These are phyloP conservation scores for Prinia subflava DNA, from an alignment of 2,113 vertebrate species.

Conservation along the genomic window DNA sequence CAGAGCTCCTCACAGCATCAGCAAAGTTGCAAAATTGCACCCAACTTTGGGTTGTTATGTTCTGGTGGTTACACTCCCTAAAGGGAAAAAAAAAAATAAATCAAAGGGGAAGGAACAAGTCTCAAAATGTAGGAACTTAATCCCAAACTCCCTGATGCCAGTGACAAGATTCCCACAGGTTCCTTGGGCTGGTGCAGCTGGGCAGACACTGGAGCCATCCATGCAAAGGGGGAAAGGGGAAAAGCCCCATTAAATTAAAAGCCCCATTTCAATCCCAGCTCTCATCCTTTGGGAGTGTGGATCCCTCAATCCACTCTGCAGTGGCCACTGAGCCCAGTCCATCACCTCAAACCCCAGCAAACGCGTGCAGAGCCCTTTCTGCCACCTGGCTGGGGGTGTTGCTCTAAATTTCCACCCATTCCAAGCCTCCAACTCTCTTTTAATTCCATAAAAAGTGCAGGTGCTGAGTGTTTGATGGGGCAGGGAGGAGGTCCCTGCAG, in stretches of 20 bases:
- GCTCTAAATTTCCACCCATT: neutral
- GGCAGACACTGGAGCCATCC: neutral
- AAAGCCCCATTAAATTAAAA: neutral
- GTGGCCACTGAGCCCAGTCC: neutral
- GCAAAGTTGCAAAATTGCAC: slow-evolving; percentile 18
- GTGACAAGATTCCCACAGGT: neutral
- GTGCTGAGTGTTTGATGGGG: neutral
- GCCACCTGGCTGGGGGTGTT: neutral
- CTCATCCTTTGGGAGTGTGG: neutral
- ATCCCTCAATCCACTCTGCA: neutral
- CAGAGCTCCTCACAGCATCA: neutral
- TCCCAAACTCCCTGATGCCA: neutral
- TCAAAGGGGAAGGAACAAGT: neutral
- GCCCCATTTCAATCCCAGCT: neutral
- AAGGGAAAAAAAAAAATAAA: neutral
- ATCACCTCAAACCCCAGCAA: neutral
- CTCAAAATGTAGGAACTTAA: neutral
- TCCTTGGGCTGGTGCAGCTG: neutral
- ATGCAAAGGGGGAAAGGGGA: neutral
- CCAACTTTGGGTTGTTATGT: neutral
- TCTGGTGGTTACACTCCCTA: neutral
- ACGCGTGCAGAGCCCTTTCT: neutral
- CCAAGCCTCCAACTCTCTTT: neutral
- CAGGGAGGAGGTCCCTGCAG: neutral
- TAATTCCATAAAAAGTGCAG: neutral